These are phyloP conservation scores for Polypedilum pembai DNA, from an alignment of 1,140 invertebrate genomes.

Conservation along the genomic window DNA sequence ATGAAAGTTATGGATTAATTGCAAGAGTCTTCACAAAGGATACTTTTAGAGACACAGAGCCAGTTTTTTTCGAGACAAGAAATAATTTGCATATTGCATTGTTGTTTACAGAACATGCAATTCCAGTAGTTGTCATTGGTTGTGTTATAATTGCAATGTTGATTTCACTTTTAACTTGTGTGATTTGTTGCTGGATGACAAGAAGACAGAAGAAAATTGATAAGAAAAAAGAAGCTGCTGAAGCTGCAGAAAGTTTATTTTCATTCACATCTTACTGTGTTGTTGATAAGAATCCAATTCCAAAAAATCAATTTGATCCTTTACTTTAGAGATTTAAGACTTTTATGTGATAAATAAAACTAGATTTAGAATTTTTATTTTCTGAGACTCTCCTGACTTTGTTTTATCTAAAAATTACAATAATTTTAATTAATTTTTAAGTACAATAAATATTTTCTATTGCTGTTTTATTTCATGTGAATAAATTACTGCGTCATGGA, in stretches of 20 bases:
- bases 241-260: neutral
- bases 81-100: neutral
- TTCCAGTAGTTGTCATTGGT: neutral
- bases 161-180: neutral
- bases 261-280: conserved; percentile 23
- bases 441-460: neutral
- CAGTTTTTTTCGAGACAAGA: neutral
- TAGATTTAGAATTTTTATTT: no score
- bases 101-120: neutral
- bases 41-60: neutral
- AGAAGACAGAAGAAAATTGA: neutral
- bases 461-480: neutral
- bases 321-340: neutral
- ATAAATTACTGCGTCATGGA: conserved; percentile 53
- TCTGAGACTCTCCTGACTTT: no score
- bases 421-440: neutral
- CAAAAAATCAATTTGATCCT: neutral
- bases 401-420: no score
- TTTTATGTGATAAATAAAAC: no score
- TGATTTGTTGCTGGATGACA: neutral
- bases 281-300: neutral
- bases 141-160: neutral
- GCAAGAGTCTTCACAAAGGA: neutral
- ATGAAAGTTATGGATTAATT: neutral
- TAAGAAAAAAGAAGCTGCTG: neutral